A percentile compares a stretch with the other conserved stretches of the same genome.
Conservation (phyloP, 1,140 invertebrate genomes). For the Lerema accius region DNA sequence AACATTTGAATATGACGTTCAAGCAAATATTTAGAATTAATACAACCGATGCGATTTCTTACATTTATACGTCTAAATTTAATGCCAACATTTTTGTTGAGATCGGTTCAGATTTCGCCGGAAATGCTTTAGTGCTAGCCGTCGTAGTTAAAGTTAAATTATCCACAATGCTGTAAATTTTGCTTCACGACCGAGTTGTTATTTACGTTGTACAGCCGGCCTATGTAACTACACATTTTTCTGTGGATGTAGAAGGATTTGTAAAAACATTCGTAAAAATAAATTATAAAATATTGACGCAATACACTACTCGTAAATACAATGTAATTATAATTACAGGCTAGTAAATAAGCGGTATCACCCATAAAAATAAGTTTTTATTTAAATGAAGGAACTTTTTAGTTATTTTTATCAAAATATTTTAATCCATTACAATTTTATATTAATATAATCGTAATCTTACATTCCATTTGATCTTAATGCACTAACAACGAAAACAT, state of each 20-base stretch:
- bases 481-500: constrained; percentile 2
- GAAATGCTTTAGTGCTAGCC: constrained; percentile 3
- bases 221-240: not conserved
- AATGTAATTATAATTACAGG: too few relatives aligned
- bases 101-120: constrained; percentile 8
- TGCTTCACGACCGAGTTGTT: not conserved
- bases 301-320: too few relatives aligned
- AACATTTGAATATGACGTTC: constrained; percentile 43
- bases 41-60: constrained; percentile 12
- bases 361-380: too few relatives aligned
- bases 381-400: too few relatives aligned
- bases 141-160: constrained; percentile 7
- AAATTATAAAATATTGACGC: too few relatives aligned
- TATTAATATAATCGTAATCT: not conserved
- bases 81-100: constrained; percentile 18
- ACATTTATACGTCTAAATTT: constrained; percentile 35
- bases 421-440: not conserved
- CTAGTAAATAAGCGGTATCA: too few relatives aligned
- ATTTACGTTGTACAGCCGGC: not conserved
- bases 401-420: not conserved
- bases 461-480: not conserved
- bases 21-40: constrained; percentile 33
- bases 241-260: not conserved
- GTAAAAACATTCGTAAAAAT: too few relatives aligned
- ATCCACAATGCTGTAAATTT: constrained; percentile 10